Evolutionary conservation across 2,888 invertebrate genomes (phyloP), one percentile per base, ranked within the genome.

Genomic region (Diaphora mendica): DNA sequence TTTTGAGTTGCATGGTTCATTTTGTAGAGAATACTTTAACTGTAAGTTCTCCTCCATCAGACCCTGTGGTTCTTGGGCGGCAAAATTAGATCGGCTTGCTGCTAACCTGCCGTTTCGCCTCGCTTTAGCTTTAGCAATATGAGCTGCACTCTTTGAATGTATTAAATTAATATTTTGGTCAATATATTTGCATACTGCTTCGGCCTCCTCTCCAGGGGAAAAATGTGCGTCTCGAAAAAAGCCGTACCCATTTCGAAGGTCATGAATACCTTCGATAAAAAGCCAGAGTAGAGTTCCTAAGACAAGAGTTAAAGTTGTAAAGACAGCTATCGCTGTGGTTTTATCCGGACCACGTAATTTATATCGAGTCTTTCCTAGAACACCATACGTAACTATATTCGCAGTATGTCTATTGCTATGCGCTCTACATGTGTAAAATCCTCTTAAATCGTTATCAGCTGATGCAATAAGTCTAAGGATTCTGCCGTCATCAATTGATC

Each of bases 331-430:
- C 0, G 89, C 84, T 11, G 94, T 94, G 0, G 91, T 91, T 5
- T 87, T 81, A 70, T 94, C 93, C 3, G 93, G 93, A 4, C 90
- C 87, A 0, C 88, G 82, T 26, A 93, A 71, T 70, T 90, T 89
- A 73, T 91, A 88, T 62, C 89, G 89, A 51, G 91, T 82, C 82
- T 89, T 89, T 3, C 94, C 95, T 13, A 94, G 59, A 3, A 95
- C 91, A n/a, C 94, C 95, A 71, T 94, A 95, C 1, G 95, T 95
- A 20, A 95, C 90, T 26, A 95, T 86, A 77, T 95, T 95, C 30
- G 83, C 87, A 15, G 92, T 93, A 2, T 83, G 84, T 70, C 87
- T 91, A 64, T 90, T 90, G 62, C 82, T 86, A 75, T 91, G 91
- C 2, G 91, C 91, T 68, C 95, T 88, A 78, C 95, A 95, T 7